A percentile compares a stretch with the other conserved stretches of the same genome.
Evolutionary conservation across 2,797 vertebrate genomes (phyloP).

Genomic region (Poliocrania exsul): DNA sequence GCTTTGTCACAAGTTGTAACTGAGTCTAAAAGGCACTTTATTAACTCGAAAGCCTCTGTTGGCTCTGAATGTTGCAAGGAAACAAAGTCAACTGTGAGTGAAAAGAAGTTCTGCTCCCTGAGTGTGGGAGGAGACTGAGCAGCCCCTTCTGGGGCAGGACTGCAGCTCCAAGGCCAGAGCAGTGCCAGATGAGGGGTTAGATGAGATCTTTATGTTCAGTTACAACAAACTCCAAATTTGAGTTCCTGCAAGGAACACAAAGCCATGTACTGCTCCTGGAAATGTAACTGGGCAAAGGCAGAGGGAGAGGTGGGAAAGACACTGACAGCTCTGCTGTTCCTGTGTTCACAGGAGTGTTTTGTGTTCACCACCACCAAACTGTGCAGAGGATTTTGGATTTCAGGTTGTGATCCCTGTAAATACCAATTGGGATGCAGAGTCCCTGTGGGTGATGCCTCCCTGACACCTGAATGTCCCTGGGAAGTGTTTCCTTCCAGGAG

Average conservation of each 20-base stretch:
- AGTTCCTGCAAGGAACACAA: background rate
- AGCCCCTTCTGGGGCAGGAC: background rate
- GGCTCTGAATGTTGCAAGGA: conserved; percentile 22
- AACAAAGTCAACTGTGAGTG: conserved; percentile 66
- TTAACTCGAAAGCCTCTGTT: background rate
- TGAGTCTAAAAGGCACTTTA: background rate
- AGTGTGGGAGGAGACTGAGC: background rate
- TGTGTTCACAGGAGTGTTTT: conserved; percentile 74
- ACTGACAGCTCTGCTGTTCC: conserved; percentile 1
- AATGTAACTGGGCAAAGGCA: background rate
- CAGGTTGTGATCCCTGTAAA: background rate
- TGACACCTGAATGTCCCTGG: background rate
- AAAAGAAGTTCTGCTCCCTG: conserved; percentile 44
- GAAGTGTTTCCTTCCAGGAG: background rate
- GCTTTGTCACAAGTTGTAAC: background rate
- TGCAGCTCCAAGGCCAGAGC: background rate
- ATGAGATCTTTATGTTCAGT: background rate
- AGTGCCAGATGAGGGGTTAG: background rate
- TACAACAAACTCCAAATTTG: background rate
- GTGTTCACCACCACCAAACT: conserved; percentile 50
- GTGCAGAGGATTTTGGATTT: background rate
- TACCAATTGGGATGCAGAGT: background rate
- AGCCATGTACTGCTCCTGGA: background rate
- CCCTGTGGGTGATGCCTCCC: background rate
- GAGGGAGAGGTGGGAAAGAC: background rate